These are phyloP conservation scores for Melanargia galathea DNA, from an alignment of 2,888 invertebrate species.

Conservation along the genomic window DNA sequence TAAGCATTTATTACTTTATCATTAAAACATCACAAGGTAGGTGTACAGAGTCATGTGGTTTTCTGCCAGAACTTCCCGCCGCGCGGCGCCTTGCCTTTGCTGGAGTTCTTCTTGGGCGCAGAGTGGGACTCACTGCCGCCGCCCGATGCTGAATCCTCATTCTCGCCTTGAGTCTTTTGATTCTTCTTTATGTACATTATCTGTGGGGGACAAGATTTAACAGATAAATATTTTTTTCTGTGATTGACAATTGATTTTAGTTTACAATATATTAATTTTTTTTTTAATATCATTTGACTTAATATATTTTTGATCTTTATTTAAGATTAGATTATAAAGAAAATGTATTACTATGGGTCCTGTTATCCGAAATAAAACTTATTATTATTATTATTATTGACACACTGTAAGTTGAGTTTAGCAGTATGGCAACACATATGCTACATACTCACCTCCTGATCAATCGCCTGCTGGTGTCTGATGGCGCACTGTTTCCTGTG, in stretches of 20 bases:
- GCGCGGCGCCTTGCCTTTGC: constrained; percentile 86
- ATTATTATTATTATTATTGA: too few species aligned
- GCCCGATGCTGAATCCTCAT: constrained; percentile 92
- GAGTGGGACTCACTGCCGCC: constrained; percentile 80
- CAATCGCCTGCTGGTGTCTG: constrained; percentile 90
- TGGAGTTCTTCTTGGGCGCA: constrained; percentile 89
- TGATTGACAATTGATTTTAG: too few species aligned
- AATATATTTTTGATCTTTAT: too few species aligned
- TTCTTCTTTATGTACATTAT: constrained; percentile 94
- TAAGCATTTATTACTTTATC: constrained; percentile 38
- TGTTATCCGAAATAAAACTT: too few species aligned
- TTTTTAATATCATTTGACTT: too few species aligned
- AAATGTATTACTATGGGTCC: too few species aligned
- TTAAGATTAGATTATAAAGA: too few species aligned
- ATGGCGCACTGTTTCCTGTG: constrained; percentile 90
- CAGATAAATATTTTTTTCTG: constrained; percentile 48
- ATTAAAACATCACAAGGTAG: constrained; percentile 37
- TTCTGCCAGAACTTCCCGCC: constrained; percentile 87
- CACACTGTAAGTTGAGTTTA: too few species aligned
- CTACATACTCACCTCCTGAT: constrained; percentile 90
- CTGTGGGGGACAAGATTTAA: constrained; percentile 79
- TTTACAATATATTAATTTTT: too few species aligned
- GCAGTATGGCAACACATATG: too few species aligned
- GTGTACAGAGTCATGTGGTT: constrained; percentile 61
- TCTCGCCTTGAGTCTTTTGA: constrained; percentile 91